Conservation (phyloP, 2,888 invertebrate genomes). For the Ypsolopha sequella region DNA sequence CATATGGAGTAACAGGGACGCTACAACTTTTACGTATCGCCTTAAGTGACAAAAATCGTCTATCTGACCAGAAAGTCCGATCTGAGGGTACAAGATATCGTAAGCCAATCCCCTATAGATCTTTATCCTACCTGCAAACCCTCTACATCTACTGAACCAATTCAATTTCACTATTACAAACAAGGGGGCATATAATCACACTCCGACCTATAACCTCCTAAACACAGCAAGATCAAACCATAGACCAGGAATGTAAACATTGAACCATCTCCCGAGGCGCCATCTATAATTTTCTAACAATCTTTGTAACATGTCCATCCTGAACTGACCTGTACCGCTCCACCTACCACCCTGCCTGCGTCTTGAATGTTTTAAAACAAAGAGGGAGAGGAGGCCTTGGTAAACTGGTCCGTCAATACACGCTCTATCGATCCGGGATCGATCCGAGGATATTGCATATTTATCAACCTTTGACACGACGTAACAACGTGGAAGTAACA, state of each 20-base stretch:
- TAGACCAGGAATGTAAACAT: slow-evolving; percentile 63
- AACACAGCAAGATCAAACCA: slow-evolving; percentile 53
- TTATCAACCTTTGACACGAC: slow-evolving; percentile 69
- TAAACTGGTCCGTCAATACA: slow-evolving; percentile 35
- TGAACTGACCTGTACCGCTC: slow-evolving; percentile 19
- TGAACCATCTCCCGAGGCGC: slow-evolving; percentile 62
- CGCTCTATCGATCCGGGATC: slow-evolving; percentile 60
- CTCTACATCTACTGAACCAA: slow-evolving; percentile 18
- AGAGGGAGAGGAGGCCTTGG: slow-evolving; percentile 17
- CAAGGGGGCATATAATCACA: slow-evolving; percentile 56
- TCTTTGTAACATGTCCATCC: slow-evolving; percentile 44
- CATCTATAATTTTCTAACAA: slow-evolving; percentile 68
- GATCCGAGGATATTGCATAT: slow-evolving; percentile 65
- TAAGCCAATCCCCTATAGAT: not conserved
- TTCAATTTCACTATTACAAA: slow-evolving; percentile 53
- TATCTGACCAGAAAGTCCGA: not conserved
- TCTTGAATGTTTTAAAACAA: not conserved
- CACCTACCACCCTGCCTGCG: slow-evolving; percentile 6
- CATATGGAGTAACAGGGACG: too few species aligned
- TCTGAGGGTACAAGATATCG: not conserved
- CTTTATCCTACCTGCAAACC: not conserved
- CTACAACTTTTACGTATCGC: too few species aligned
- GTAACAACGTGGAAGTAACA: slow-evolving; percentile 63
- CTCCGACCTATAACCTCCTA: slow-evolving; percentile 53
- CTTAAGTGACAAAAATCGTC: too few species aligned